Conservation (phyloP, 2,888 invertebrate species). For the Coenonympha arcania region DNA sequence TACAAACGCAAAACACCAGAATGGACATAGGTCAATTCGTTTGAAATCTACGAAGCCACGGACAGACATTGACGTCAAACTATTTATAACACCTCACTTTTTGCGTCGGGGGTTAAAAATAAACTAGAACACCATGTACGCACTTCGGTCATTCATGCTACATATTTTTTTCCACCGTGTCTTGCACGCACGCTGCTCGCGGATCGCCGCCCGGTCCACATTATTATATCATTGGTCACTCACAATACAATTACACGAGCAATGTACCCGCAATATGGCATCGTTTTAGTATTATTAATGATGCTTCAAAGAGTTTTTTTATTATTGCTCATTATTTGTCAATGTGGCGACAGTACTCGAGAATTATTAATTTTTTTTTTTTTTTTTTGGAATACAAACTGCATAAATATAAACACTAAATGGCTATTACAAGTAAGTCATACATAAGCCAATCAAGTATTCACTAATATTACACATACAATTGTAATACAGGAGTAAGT, state of each 20-base stretch:
- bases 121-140: conserved; percentile 37
- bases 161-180: conserved; percentile 53
- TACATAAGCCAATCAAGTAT: no score
- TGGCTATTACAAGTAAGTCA: no score
- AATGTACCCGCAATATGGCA: conserved; percentile 31
- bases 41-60: no score
- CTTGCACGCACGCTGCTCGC: conserved; percentile 46
- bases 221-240: conserved; percentile 38
- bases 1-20: no score
- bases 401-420: no score
- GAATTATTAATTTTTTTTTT: conserved; percentile 3
- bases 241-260: conserved; percentile 51
- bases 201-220: conserved; percentile 36
- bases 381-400: no score
- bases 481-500: no score
- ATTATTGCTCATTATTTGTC: conserved; percentile 10
- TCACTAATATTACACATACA: no score
- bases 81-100: no score
- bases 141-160: conserved; percentile 58
- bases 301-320: conserved; percentile 20
- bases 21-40: no score
- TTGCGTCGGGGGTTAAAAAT: no score
- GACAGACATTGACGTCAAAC: no score
- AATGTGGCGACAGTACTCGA: not conserved
- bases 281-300: conserved; percentile 39